Percentiles rank a stretch among this genome's conserved stretches.
Conservation (phyloP, 2,888 invertebrate species). For the Microctonus aethiopoides region DNA sequence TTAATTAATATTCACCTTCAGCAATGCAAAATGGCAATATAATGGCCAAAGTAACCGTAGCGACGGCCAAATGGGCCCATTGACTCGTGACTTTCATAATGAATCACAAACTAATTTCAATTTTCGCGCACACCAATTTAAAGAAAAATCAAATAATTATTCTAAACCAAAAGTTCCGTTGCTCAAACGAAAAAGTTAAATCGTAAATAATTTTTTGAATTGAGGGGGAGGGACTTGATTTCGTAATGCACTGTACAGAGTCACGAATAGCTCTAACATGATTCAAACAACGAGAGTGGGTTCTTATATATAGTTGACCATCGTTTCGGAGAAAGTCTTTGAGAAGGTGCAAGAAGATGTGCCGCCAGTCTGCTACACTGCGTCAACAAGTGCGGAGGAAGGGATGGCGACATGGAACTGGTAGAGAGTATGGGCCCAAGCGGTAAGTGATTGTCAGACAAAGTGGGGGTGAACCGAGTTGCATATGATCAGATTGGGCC, state of each 20-base stretch:
- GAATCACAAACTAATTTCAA: neutral
- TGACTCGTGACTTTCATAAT: conserved; percentile 54
- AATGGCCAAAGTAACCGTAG: conserved; percentile 55
- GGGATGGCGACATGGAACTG: neutral
- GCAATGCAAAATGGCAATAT: conserved; percentile 55
- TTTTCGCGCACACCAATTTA: neutral
- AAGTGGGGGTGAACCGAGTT: neutral
- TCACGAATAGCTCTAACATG: conserved; percentile 65
- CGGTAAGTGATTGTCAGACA: neutral
- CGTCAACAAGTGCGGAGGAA: conserved; percentile 4
- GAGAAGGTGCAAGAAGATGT: conserved; percentile 46
- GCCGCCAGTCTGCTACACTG: conserved; percentile 22
- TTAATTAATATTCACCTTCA: conserved; percentile 56
- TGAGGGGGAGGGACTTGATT: neutral
- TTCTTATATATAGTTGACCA: conserved; percentile 64
- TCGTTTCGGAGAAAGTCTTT: conserved; percentile 67
- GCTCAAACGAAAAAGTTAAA: neutral
- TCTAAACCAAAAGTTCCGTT: neutral
- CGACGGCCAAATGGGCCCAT: conserved; percentile 57
- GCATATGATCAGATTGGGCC: neutral
- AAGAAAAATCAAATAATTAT: neutral
- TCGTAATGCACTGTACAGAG: conserved; percentile 29
- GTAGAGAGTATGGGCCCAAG: neutral
- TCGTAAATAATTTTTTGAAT: neutral
- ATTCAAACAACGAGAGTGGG: conserved; percentile 62